phyloP scores from a whole-genome alignment of 2,113 vertebrate genomes.

The Natator depressus region DNA sequence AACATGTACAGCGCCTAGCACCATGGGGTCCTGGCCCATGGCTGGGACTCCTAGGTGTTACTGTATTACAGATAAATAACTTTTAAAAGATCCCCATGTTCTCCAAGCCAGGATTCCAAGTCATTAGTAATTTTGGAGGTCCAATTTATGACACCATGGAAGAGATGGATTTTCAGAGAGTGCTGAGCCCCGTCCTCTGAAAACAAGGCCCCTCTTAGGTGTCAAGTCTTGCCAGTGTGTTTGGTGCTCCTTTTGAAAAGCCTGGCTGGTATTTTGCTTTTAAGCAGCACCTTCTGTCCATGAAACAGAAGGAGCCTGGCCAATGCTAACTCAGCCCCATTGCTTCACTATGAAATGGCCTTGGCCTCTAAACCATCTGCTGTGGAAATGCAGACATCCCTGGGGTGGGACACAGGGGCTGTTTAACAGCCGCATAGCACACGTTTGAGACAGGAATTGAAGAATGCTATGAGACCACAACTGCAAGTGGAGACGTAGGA shows the following conservation, averaged over 20 bases:
- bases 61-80: too few species aligned
- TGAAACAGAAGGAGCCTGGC: background rate
- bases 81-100: too few species aligned
- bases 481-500: too few species aligned
- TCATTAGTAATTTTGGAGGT: too few species aligned
- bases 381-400: background rate
- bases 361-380: too few species aligned
- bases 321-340: background rate
- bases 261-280: background rate
- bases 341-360: too few species aligned
- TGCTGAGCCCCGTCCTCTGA: too few species aligned
- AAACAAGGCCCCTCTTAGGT: background rate
- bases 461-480: too few species aligned
- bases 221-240: background rate
- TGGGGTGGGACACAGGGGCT: background rate
- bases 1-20: too few species aligned
- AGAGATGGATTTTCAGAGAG: too few species aligned
- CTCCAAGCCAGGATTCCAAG: too few species aligned
- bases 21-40: background rate
- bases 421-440: background rate
- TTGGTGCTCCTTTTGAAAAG: background rate
- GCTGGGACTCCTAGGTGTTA: background rate
- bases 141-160: too few species aligned
- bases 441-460: background rate
- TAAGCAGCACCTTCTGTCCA: background rate